A percentile compares a stretch with the other conserved stretches of the same genome.
Conservation (phyloP, 2,888 invertebrate genomes). For the Alviniconcha strummeri region DNA sequence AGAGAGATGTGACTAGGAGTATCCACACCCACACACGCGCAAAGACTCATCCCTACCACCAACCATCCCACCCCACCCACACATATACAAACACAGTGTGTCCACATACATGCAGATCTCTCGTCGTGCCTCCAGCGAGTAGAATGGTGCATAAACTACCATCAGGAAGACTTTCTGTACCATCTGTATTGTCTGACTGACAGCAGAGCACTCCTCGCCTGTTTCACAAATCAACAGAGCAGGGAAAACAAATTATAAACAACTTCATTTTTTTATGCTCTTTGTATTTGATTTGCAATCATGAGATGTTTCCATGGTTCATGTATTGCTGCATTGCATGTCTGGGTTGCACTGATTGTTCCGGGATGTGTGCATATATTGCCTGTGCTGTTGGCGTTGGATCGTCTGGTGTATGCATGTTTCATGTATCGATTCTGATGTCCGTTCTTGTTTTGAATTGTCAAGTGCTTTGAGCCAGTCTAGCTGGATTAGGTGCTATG, state of each 20-base stretch:
- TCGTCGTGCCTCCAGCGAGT: neutral
- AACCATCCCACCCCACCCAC: neutral
- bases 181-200: neutral
- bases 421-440: too few species aligned
- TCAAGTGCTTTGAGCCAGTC: too few species aligned
- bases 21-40: neutral
- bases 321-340: too few species aligned
- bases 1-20: neutral
- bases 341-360: too few species aligned
- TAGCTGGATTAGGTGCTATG: too few species aligned
- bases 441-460: too few species aligned
- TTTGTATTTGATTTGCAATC: too few species aligned
- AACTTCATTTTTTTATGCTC: too few species aligned
- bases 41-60: neutral
- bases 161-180: neutral
- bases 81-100: neutral
- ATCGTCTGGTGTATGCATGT: too few species aligned
- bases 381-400: too few species aligned
- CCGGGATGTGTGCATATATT: too few species aligned
- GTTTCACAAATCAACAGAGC: neutral
- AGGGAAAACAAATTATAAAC: neutral
- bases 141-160: neutral
- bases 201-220: neutral
- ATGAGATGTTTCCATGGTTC: too few species aligned
- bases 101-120: constrained; percentile 5